phyloP scores from a whole-genome alignment of 2,113 vertebrate species.

The Pipra filicauda region DNA sequence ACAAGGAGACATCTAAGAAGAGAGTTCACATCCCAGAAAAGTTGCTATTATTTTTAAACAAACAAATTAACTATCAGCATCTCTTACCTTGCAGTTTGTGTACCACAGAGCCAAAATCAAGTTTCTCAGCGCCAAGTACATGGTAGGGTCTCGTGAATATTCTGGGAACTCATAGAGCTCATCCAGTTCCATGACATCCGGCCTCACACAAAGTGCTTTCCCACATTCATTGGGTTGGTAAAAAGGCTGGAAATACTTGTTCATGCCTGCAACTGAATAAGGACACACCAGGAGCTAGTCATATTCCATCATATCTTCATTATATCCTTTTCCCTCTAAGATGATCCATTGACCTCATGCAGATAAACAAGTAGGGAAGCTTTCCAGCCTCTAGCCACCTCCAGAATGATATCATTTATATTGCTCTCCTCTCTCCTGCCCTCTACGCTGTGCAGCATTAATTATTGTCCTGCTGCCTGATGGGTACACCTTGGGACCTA shows the following conservation, averaged over 20 bases:
- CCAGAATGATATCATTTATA: background rate
- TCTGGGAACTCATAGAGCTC: slow-evolving; percentile 99
- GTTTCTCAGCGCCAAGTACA: slow-evolving; percentile 95
- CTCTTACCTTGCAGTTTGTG: slow-evolving; percentile 86
- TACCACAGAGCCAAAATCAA: slow-evolving; percentile 95
- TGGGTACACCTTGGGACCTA: background rate
- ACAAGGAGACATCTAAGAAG: background rate
- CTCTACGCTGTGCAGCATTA: background rate
- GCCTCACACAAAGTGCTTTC: slow-evolving; percentile 94
- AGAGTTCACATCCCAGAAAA: background rate
- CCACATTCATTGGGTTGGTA: slow-evolving; percentile 98
- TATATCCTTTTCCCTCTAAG: background rate
- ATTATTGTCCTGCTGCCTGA: background rate
- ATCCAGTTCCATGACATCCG: slow-evolving; percentile 97
- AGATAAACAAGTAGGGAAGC: background rate
- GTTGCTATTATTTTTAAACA: background rate
- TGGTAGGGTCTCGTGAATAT: slow-evolving; percentile 95
- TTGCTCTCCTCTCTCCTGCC: background rate
- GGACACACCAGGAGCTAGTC: background rate
- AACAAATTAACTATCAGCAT: background rate
- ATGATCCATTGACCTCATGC: background rate
- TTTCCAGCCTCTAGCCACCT: background rate
- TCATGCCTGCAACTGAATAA: slow-evolving; percentile 85
- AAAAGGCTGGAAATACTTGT: slow-evolving; percentile 95
- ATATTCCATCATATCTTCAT: background rate